phyloP scores from a whole-genome alignment of 2,888 invertebrate species.

The Oligia latruncula region DNA sequence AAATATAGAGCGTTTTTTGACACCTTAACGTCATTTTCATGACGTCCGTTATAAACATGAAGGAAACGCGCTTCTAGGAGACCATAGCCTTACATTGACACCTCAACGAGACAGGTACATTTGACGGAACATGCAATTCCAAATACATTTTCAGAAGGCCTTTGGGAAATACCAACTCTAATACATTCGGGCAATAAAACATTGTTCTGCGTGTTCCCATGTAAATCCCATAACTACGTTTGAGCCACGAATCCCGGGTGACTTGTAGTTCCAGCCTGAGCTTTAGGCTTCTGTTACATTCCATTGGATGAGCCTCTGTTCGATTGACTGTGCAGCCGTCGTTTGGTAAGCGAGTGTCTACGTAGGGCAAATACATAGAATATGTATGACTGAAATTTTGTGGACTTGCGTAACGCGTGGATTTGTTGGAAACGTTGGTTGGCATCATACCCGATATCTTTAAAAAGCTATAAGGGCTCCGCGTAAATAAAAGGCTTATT shows the following conservation, averaged over 20 bases:
- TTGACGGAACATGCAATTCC: conserved; percentile 75
- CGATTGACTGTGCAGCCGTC: conserved; percentile 47
- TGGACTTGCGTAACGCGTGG: neutral
- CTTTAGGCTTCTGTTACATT: conserved; percentile 57
- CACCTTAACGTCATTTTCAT: neutral
- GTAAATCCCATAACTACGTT: conserved; percentile 84
- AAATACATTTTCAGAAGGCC: conserved; percentile 79
- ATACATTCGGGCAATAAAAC: conserved; percentile 82
- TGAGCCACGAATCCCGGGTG: conserved; percentile 76
- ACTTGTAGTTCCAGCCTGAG: conserved; percentile 74
- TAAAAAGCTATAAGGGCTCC: neutral
- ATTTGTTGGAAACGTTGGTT: conserved; percentile 1
- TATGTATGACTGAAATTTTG: conserved; percentile 30
- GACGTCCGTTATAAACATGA: neutral
- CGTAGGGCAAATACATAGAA: conserved; percentile 31
- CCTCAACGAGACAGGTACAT: conserved; percentile 58
- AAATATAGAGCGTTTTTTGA: neutral
- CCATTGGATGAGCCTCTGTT: conserved; percentile 40
- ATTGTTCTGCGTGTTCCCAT: conserved; percentile 83
- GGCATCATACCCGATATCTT: neutral
- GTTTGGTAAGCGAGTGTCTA: conserved; percentile 17
- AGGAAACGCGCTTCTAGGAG: neutral
- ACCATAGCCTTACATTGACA: neutral
- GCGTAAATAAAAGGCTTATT: neutral
- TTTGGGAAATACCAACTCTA: conserved; percentile 85